Percentiles rank a stretch among this genome's conserved stretches.
Conservation (phyloP, 2,888 invertebrate species). For the Melitaea athalia region DNA sequence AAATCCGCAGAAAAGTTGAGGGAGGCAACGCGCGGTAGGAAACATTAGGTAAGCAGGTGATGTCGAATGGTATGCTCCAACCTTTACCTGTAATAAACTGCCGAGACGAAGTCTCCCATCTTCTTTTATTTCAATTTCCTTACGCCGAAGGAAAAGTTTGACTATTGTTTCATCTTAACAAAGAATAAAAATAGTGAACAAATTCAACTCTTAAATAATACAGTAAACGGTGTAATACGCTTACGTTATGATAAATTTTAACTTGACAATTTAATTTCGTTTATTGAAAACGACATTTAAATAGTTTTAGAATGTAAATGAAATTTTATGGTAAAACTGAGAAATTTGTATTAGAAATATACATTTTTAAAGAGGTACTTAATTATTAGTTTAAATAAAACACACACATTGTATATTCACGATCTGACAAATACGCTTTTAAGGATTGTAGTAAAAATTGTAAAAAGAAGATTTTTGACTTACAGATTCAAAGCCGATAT, state of each 20-base stretch:
- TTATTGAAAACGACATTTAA: too few species aligned
- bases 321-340: too few species aligned
- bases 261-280: too few species aligned
- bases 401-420: too few species aligned
- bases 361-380: too few species aligned
- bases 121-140: constrained; percentile 70
- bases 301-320: too few species aligned
- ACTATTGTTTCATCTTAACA: constrained; percentile 59
- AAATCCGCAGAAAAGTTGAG: constrained; percentile 53
- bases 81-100: constrained; percentile 57
- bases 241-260: neutral
- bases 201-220: constrained; percentile 9
- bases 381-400: too few species aligned
- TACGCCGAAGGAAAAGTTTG: constrained; percentile 55
- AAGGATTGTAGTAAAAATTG: too few species aligned
- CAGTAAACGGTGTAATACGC: neutral
- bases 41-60: constrained; percentile 56
- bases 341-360: too few species aligned
- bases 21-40: constrained; percentile 45
- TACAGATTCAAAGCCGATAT: too few species aligned
- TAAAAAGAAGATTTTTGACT: too few species aligned
- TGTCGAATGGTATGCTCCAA: constrained; percentile 56
- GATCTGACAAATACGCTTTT: too few species aligned
- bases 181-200: constrained; percentile 47
- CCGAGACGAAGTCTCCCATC: constrained; percentile 49